A percentile compares a stretch with the other conserved stretches of the same genome.
These are phyloP conservation scores for Sinodicranocentrus sp. DNA, from an alignment of 2,888 invertebrate species.

Conservation along the genomic window DNA sequence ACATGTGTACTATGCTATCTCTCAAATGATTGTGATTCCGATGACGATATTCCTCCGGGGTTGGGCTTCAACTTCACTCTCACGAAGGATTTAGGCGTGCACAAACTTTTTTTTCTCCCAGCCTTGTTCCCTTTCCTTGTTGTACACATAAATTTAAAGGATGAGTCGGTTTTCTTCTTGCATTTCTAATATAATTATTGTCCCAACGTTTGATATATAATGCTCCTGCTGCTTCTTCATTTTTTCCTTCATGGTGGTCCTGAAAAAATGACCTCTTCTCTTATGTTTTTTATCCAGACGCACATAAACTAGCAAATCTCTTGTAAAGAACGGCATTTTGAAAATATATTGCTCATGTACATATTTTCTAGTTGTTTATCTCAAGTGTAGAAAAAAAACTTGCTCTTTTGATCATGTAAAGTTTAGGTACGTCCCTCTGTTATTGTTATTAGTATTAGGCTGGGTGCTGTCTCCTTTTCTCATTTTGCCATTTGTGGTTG, in stretches of 20 bases:
- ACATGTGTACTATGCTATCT: neutral
- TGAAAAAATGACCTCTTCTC: neutral
- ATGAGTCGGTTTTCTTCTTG: conserved; percentile 1
- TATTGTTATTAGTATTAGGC: conserved; percentile 17
- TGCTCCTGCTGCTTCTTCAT: conserved; percentile 38
- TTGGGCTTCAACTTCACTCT: conserved; percentile 37
- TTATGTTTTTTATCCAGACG: neutral
- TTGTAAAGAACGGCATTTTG: conserved; percentile 8
- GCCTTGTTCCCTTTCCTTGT: neutral
- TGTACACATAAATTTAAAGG: conserved; percentile 24
- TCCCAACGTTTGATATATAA: conserved; percentile 20
- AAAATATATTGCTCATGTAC: conserved; percentile 29
- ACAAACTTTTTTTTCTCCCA: too few relatives aligned
- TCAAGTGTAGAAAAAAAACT: neutral
- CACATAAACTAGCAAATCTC: neutral
- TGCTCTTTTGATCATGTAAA: neutral
- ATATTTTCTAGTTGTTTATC: neutral
- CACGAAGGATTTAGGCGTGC: conserved; percentile 42
- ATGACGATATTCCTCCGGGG: conserved; percentile 35
- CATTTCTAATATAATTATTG: conserved; percentile 39
- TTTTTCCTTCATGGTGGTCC: conserved; percentile 51
- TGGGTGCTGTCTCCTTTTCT: conserved; percentile 20
- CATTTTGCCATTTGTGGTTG: conserved; percentile 32
- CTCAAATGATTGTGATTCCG: conserved; percentile 17
- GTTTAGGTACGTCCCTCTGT: neutral